These are phyloP conservation scores for Pontoporia blainvillei DNA, from an alignment of 2,113 vertebrate genomes.

Conservation along the genomic window DNA sequence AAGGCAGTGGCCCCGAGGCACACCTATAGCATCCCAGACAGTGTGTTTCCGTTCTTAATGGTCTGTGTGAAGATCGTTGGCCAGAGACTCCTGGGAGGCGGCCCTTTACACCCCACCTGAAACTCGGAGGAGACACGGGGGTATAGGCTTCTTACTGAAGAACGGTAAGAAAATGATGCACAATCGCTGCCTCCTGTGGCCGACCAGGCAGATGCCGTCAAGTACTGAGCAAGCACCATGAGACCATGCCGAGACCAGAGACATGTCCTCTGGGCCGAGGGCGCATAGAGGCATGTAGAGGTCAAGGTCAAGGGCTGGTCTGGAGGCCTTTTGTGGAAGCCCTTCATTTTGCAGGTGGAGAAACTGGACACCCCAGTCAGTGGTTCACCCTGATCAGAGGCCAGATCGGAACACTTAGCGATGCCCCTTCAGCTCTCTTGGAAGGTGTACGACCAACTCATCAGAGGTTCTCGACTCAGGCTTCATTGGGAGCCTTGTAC, in stretches of 20 bases:
- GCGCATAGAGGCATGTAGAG: not conserved
- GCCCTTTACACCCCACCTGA: not conserved
- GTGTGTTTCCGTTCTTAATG: not conserved
- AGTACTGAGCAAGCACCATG: not conserved
- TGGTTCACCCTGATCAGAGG: not conserved
- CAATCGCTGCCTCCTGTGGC: not conserved
- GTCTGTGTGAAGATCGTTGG: not conserved
- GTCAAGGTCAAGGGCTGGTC: not conserved
- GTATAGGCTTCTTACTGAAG: not conserved
- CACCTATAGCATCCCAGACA: not conserved
- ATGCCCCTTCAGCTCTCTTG: not conserved
- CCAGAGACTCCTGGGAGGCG: not conserved
- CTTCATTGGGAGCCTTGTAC: not conserved
- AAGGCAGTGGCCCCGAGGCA: not conserved
- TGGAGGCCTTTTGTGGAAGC: not conserved
- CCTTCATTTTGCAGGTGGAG: not conserved
- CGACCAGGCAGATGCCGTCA: not conserved
- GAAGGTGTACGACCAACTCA: not conserved
- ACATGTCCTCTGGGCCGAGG: not conserved
- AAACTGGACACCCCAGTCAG: not conserved
- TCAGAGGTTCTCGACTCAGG: no score
- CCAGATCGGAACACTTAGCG: no score
- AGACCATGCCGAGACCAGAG: no score
- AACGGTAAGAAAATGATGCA: not conserved
- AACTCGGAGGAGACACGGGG: not conserved